Percentiles rank a stretch among this genome's conserved stretches.
Evolutionary conservation across 1,140 invertebrate genomes (phyloP).

Genomic region (Bombus soroeensis): DNA sequence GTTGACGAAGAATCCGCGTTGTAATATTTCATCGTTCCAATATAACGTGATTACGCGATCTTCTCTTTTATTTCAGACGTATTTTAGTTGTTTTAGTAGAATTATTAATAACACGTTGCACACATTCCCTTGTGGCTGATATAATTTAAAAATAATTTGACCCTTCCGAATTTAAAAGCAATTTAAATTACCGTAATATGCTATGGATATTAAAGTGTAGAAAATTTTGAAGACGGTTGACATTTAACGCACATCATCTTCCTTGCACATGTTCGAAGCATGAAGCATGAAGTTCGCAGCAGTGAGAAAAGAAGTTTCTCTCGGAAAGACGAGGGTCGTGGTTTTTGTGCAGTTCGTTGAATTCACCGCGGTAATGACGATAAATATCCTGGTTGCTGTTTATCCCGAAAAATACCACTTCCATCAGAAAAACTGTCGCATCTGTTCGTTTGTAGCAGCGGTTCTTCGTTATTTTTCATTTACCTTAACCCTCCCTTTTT

Average conservation of each 20-base stretch:
- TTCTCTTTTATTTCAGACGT: too few species aligned
- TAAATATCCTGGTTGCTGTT: slow-evolving; percentile 19
- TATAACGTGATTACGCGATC: too few species aligned
- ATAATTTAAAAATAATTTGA: too few species aligned
- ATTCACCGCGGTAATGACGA: slow-evolving; percentile 18
- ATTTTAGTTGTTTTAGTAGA: too few species aligned
- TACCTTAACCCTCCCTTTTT: neutral
- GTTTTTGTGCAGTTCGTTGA: slow-evolving; percentile 12
- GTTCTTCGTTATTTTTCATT: slow-evolving; percentile 1
- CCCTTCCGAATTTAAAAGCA: too few species aligned
- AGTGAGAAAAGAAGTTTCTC: neutral
- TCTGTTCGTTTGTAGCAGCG: neutral
- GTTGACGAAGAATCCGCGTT: too few species aligned
- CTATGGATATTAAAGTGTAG: too few species aligned
- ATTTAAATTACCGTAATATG: too few species aligned
- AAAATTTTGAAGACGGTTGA: neutral
- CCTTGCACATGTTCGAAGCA: neutral
- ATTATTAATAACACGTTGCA: too few species aligned
- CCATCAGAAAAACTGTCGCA: slow-evolving; percentile 19
- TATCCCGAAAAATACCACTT: slow-evolving; percentile 31
- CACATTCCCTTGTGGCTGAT: too few species aligned
- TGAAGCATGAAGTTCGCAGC: neutral
- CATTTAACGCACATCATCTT: neutral
- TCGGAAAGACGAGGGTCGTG: neutral
- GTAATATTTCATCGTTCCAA: too few species aligned